Evolutionary conservation across 2,888 invertebrate species (phyloP), one percentile per base, ranked within the genome.

Genomic region (Dicyrtoma fusca): DNA sequence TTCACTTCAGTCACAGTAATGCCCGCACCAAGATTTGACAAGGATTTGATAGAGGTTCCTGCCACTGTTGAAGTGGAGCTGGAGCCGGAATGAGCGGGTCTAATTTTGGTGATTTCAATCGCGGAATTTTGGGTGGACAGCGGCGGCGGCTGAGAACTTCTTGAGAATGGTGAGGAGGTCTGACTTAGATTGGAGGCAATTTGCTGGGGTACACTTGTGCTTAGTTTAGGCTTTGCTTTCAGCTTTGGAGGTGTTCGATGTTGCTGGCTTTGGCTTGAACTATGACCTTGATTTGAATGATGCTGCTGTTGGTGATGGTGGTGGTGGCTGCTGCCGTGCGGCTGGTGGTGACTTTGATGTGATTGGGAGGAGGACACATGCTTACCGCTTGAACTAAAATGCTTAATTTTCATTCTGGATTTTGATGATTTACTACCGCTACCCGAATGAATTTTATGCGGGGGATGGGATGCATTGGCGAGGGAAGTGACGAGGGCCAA

Each of bases 1-100:
- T 74, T 74, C 4, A 77, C 77, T 68, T 77, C 77, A 13, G 75
- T 77, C 26, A 77, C 75, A 4, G 74, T 75, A 11, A 77, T 74
- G 0, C 74, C 74, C 23, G 74, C 45, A 21, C 77, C 77, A 13
- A 75, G 63, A 42, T 69, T 69, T 1, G 73, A 62, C 13, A 68
- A 44, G 26, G 62, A 57, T 45, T 73, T 69, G 13, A 69, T 55
- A 10, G 69, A 66, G 51, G 62, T 14, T 19, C 59, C 34, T 63
- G 74, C 51, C 51, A 62, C 13, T 14, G 71, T 21, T 26, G 64
- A 59, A 14, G n/a, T n/a, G n/a, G 57, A 34, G 4, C 51, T 19
- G 8, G 65, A 57, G 19, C 34, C 66, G 25, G 65, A 45, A 26
- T 75, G 69, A 23, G 73, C 59, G 17, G 75, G 61, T 42, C 74